phyloP scores from a whole-genome alignment of 2,888 invertebrate species.

The Phengaris alcon region DNA sequence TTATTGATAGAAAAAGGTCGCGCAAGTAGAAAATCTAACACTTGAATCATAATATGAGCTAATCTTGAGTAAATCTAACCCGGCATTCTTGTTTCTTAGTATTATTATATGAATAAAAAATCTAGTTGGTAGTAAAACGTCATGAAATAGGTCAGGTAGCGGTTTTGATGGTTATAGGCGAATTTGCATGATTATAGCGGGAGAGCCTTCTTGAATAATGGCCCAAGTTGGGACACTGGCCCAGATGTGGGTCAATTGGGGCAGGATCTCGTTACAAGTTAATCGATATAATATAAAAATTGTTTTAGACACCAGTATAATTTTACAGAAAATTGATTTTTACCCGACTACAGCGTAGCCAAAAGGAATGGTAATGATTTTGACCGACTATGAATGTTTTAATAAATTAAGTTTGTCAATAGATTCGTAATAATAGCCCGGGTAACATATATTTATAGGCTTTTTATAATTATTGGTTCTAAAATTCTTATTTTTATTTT shows the following conservation, averaged over 20 bases:
- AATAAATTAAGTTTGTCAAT: no score
- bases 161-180: background rate
- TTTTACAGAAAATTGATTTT: background rate
- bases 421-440: no score
- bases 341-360: no score
- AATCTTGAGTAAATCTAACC: no score
- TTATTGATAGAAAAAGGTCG: no score
- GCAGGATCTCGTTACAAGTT: background rate
- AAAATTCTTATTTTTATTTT: no score
- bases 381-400: no score
- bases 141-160: constrained; percentile 4
- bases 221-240: constrained; percentile 12
- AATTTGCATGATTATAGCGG: constrained; percentile 23
- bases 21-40: no score
- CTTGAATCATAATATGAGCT: no score
- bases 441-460: no score
- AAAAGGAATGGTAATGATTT: no score
- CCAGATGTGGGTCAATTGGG: constrained; percentile 22
- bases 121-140: background rate
- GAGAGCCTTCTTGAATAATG: constrained; percentile 20
- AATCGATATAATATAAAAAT: background rate
- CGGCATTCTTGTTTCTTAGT: background rate
- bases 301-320: background rate
- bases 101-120: background rate
- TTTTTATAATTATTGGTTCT: no score